Evolutionary conservation across 2,797 vertebrate genomes (phyloP).

Genomic region (Picus viridis): DNA sequence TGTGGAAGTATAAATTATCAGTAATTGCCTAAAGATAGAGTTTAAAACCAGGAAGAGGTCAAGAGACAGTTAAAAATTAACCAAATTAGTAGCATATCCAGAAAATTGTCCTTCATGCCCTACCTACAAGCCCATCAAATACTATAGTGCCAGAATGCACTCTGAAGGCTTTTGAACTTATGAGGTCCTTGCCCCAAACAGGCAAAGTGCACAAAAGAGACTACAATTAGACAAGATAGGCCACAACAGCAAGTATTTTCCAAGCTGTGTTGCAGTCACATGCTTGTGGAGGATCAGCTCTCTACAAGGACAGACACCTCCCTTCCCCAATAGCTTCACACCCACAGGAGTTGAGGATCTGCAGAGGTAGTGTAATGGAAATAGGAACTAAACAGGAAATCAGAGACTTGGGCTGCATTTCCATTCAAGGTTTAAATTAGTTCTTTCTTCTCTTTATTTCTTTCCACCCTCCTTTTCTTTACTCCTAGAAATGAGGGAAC

Average conservation of each 20-base stretch:
- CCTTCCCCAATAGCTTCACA: neutral
- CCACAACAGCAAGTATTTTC: neutral
- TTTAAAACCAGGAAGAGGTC: neutral
- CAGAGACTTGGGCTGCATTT: neutral
- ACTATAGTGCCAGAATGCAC: neutral
- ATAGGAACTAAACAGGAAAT: neutral
- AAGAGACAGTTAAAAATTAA: neutral
- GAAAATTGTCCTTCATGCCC: neutral
- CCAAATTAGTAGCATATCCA: neutral
- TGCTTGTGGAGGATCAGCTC: rapidly evolving
- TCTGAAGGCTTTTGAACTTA: neutral
- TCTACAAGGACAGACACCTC: no score
- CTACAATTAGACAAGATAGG: neutral
- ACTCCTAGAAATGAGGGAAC: neutral
- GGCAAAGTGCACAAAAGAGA: neutral
- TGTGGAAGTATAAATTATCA: neutral
- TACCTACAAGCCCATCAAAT: neutral
- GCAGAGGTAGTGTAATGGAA: neutral
- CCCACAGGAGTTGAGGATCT: neutral
- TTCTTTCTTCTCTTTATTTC: neutral
- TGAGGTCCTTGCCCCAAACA: neutral
- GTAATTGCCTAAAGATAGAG: neutral
- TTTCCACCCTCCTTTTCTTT: neutral
- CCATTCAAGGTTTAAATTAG: neutral
- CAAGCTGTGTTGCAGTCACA: neutral